Evolutionary conservation across 2,113 vertebrate species (phyloP), one percentile per base, ranked within the genome.

Genomic region (Mustela lutreola): DNA sequence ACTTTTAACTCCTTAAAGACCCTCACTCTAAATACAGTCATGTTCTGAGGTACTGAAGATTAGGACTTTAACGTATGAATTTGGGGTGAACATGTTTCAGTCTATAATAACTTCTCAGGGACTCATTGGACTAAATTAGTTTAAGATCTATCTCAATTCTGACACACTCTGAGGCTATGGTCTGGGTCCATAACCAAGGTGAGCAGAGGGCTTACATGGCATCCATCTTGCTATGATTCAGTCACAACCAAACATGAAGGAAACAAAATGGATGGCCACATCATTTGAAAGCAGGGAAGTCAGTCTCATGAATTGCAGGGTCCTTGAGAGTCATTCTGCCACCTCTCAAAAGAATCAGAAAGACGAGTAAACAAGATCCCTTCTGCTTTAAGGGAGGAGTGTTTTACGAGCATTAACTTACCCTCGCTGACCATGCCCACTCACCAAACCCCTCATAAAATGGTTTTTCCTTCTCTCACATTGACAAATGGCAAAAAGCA

Each of bases 401-500:
- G 53, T 6, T 36, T 92, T 62, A 9, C 60, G 70, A 88, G 2
- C 36, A 0, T 80, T 67, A 28, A 56, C 63, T 94, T 58, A 56
- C 56, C 42, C 26, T 24, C 39, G 24, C 0, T 45, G 80, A 70
- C 71, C 62, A 36, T 7, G 50, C 31, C 39, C 63, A 50, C 63
- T 79, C 36, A 39, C 21, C 45, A 63, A 96, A 50, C 26, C 78
- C 42, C 81, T 78, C 71, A 82, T 92, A 60, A 89, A 87, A 94
- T 18, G 33, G 4, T 2, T 62, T 58, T 12, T 24, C 31, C 71
- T 19, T 39, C 26, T 7, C 53, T 94, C 73, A 88, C 90, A 70
- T 86, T 96, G 85, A 93, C 62, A 97, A 95, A 93, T 67, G 56
- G 85, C 88, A 95, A 94, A 78, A 86, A 82, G 76, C 95, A 95